Base-by-base conservation (phyloP, 2,113 vertebrate genomes). In the Oenanthe melanoleuca region DNA sequence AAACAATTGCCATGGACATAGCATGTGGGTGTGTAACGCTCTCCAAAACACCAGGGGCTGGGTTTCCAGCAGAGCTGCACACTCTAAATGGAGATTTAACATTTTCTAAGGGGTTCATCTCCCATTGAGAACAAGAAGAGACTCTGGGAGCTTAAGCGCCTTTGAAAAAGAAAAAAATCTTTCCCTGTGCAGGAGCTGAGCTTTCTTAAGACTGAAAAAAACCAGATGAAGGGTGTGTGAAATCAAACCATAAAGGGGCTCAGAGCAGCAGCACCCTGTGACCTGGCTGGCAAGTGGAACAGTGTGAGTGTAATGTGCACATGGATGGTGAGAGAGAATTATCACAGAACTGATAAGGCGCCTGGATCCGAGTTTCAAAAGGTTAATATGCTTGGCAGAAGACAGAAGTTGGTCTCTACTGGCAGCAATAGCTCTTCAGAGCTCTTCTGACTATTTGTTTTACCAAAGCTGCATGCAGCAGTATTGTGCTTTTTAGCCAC, bases 91-190 rank as follows among this genome's bases (percentile, higher is more conserved):
- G 79, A 59, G 63, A 91, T 85, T 71, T 92, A 93, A 64, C 63
- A 89, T 92, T 95, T 95, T 89, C 78, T 91, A 82, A 89, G 61
- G 71, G 11, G 4, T 60, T 89, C 74, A 9, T 89, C 63, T 83
- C 66, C 79, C 52, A 70, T 45, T 88, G 81, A 93, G 81, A 88
- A 59, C 47, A 88, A 73, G 65, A 74, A 56, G 69, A 91, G 61
- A 50, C 37, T 79, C 64, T 24, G 31, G 24, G 74, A 89, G 67
- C 42, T 93, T 93, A 89, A 94, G 81, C 2, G 0, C 81, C 71
- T 94, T 66, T n/a, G 50, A 60, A 87, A 86, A 82, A 73, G 81
- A 50, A 85, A 50, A 64, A 71, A 75, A n/a, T 31, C 50, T 64
- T 73, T n/a, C 66, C 75, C 44, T 84, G 56, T 65, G 49, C 12